Evolutionary conservation across 2,113 vertebrate species (phyloP), one percentile per base, ranked within the genome.

Genomic region (Charadrius vociferus): DNA sequence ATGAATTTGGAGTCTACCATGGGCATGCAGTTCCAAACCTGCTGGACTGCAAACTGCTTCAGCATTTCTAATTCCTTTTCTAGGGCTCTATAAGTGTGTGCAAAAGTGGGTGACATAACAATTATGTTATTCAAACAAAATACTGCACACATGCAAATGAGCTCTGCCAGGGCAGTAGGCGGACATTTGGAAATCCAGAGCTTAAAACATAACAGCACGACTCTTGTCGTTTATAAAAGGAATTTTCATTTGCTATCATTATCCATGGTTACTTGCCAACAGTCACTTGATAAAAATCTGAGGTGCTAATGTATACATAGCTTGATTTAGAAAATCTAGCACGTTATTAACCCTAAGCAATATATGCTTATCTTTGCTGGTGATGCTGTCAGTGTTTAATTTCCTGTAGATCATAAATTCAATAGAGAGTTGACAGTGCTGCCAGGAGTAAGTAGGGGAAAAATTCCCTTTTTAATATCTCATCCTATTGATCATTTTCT

Each of bases 381-480:
- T 94, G 93, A 95, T 96, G 95, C 68, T 96, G 97, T 91, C 95
- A 89, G 78, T 70, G 58, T 96, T 97, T 97, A 96, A 97, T 97
- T 97, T 97, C 95, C 97, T 97, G 95, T 70, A 96, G 75, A 94
- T 87, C 84, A 96, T 94, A 96, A 95, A 97, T 96, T 96, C 94
- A 97, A 94, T 92, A 95, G 53, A 67, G 43, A 83, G 53, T 75
- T 93, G 92, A 93, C 93, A 94, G 89, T 56, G 72, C 32, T 95
- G 92, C 41, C 71, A 82, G 37, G 14, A 88, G 30, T 91, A 91
- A 93, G 81, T 34, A 90, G n/a, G 41, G 47, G 22, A 20, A 96
- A 88, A 88, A 53, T 74, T 91, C 85, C 61, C 49, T 71, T 93
- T 84, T 88, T 94, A 93, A 90, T 93, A 95, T 90, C 63, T 91